These are phyloP conservation scores for Drosophila mimetica DNA, from an alignment of 2,888 invertebrate species.

Conservation along the genomic window DNA sequence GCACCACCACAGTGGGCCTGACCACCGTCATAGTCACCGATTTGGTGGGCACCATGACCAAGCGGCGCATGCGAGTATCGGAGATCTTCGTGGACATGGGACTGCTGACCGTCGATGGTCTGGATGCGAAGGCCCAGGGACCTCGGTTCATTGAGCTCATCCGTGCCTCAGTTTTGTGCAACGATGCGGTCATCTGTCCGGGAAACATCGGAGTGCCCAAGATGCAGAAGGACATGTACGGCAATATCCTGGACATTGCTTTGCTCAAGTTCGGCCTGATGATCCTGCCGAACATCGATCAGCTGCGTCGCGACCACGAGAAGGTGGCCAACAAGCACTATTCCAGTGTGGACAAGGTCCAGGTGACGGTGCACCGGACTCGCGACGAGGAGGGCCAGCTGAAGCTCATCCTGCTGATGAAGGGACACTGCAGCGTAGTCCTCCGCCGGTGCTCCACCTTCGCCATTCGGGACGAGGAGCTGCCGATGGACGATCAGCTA, in stretches of 20 bases:
- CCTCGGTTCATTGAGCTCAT: slow-evolving; percentile 32
- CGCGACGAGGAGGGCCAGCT: background rate
- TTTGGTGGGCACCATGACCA: slow-evolving; percentile 47
- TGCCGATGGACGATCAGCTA: slow-evolving; percentile 10
- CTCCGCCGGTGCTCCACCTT: slow-evolving; percentile 35
- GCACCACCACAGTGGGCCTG: slow-evolving; percentile 50
- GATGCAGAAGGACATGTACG: slow-evolving; percentile 35
- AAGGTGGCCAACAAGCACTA: slow-evolving; percentile 39
- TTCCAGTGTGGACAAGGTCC: slow-evolving; percentile 26
- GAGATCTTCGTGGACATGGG: slow-evolving; percentile 53
- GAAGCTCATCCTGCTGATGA: slow-evolving; percentile 47
- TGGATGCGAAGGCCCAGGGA: rapidly evolving
- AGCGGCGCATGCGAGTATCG: slow-evolving; percentile 35
- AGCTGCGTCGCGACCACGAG: slow-evolving; percentile 36
- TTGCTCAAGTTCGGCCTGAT: slow-evolving; percentile 35
- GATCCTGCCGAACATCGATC: slow-evolving; percentile 21
- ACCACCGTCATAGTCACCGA: slow-evolving; percentile 56
- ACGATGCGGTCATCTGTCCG: slow-evolving; percentile 35
- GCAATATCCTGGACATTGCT: slow-evolving; percentile 45
- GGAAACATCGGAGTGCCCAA: slow-evolving; percentile 51
- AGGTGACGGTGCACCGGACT: slow-evolving; percentile 48
- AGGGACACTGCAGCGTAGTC: slow-evolving; percentile 38
- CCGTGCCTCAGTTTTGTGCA: slow-evolving; percentile 52
- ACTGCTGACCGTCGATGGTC: background rate
- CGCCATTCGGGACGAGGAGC: background rate